A percentile compares a stretch with the other conserved stretches of the same genome.
These are phyloP conservation scores for Cephus pygmeus DNA, from an alignment of 2,888 invertebrate species.

Conservation along the genomic window DNA sequence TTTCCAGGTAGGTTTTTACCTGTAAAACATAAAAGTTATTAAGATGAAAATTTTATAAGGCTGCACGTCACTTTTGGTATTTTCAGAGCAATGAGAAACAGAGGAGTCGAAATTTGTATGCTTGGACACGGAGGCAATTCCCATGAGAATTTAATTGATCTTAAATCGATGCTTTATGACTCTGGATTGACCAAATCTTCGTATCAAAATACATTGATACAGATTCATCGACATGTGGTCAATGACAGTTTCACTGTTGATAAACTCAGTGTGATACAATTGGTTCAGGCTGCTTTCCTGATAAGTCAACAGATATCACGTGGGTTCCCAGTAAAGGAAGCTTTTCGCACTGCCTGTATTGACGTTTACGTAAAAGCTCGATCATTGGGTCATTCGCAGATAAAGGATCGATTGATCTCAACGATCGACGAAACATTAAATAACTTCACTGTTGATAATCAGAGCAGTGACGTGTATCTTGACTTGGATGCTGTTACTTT, in stretches of 20 bases:
- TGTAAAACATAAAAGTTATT: not conserved
- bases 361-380: constrained; percentile 76
- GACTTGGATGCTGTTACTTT: constrained; percentile 59
- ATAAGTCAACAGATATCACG: constrained; percentile 74
- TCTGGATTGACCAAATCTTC: constrained; percentile 65
- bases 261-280: constrained; percentile 72
- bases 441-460: constrained; percentile 41
- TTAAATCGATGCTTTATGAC: constrained; percentile 68
- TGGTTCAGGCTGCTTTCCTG: constrained; percentile 75
- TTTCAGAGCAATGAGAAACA: constrained; percentile 94
- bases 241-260: constrained; percentile 61
- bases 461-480: constrained; percentile 37
- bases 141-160: constrained; percentile 62
- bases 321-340: constrained; percentile 70
- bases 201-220: constrained; percentile 66
- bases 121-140: constrained; percentile 52
- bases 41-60: not conserved
- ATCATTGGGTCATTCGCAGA: constrained; percentile 62
- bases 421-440: constrained; percentile 68
- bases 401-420: constrained; percentile 66
- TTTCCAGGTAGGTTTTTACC: constrained; percentile 76
- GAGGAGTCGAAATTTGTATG: constrained; percentile 91
- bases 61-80: constrained; percentile 20
- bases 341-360: constrained; percentile 71
- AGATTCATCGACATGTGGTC: constrained; percentile 66